Percentiles rank a stretch among this genome's conserved stretches.
phyloP scores from a whole-genome alignment of 2,888 invertebrate species.

The Drosophila anomelani region DNA sequence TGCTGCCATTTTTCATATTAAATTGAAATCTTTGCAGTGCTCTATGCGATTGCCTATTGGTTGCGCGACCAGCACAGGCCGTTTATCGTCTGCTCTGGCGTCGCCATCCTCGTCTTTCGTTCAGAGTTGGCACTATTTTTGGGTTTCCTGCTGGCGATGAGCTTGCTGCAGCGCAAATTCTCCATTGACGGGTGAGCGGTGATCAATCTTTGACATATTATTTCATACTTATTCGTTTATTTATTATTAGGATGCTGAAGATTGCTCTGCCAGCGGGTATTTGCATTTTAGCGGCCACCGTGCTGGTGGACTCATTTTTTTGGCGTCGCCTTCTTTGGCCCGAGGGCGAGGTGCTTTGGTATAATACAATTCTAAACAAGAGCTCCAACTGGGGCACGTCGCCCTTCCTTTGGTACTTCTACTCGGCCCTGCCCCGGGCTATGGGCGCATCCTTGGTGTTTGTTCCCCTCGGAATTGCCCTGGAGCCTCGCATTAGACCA shows the following conservation, averaged over 20 bases:
- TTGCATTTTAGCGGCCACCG: constrained; percentile 88
- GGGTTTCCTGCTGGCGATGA: constrained; percentile 93
- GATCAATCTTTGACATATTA: not conserved
- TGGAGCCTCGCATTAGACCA: constrained; percentile 90
- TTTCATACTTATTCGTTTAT: constrained; percentile 2
- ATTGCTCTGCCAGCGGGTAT: constrained; percentile 90
- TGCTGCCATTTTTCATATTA: not conserved
- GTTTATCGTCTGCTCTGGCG: constrained; percentile 94
- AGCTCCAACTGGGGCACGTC: constrained; percentile 98
- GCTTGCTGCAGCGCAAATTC: constrained; percentile 90
- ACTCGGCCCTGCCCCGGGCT: constrained; percentile 97
- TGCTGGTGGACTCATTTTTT: constrained; percentile 95
- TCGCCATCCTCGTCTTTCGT: constrained; percentile 95
- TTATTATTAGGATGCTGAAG: constrained; percentile 87
- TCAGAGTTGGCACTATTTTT: constrained; percentile 94
- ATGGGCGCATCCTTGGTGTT: constrained; percentile 92
- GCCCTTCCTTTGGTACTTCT: constrained; percentile 99
- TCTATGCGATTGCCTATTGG: constrained; percentile 94
- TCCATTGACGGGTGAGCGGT: constrained; percentile 87
- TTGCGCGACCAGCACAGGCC: constrained; percentile 89
- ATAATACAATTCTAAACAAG: constrained; percentile 96
- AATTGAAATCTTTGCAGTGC: constrained; percentile 87
- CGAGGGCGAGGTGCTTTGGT: constrained; percentile 98
- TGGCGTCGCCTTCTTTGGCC: constrained; percentile 97
- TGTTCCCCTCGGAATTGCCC: constrained; percentile 90